Base-by-base conservation (phyloP, 2,113 vertebrate genomes). In the Epinephelus fuscoguttatus region DNA sequence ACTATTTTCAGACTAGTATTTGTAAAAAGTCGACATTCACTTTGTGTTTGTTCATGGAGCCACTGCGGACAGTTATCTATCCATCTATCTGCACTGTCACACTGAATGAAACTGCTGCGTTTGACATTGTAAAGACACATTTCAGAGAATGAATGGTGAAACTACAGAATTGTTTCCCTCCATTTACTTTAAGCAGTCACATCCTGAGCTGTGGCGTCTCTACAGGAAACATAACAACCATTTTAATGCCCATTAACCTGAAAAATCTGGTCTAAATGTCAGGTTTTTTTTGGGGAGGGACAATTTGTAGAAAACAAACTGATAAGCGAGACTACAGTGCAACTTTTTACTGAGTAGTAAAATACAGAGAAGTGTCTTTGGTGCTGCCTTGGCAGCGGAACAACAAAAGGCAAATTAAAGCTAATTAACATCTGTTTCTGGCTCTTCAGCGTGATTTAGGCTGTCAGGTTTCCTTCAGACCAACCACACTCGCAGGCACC, bases 401-500 rank as follows among this genome's bases (percentile, higher is more conserved):
- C 88, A 93, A 92, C 93, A 94, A 93, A 93, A 91, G 83, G 88
- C 89, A 91, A 92, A 93, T 94, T 93, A 94, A 91, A 90, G 85
- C 90, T 94, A 94, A 95, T 94, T 94, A 95, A 92, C 85, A 90
- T 90, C 92, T 94, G 91, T 93, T 94, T 91, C 89, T 84, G 81
- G 76, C 87, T 91, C 87, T 91, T 91, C 92, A 86, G 84, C 42
- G 23, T 92, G 84, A 94, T 92, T 92, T 92, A 85, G 85, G 72
- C 82, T 90, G 92, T 92, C 82, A 91, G 86, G 85, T 91, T 92
- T 90, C 89, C 88, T 91, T 92, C 88, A 89, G 84, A 88, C 70
- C 80, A 57, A 85, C 78, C 85, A 78, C 69, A 86, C 82, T 90
- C 37, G 6, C 87, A 85, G 82, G 84, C 85, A 80, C 83, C 82